Base-by-base conservation (phyloP, 2,888 invertebrate genomes). In the Agrotis exclamationis region DNA sequence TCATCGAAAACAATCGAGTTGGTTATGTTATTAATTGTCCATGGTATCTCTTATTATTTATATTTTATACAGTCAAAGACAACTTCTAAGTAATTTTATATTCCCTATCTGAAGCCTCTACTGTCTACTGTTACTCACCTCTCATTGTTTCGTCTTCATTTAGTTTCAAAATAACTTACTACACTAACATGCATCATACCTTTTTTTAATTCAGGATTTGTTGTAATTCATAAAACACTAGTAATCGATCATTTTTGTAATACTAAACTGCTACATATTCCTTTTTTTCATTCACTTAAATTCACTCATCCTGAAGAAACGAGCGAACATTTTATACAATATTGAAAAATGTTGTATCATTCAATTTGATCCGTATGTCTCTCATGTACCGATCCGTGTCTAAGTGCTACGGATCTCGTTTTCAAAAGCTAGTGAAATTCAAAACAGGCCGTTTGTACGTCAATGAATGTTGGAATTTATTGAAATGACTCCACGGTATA, bases 351-450 rank as follows among this genome's bases (percentile, higher is more conserved):
- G 67, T 74, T 83, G 69, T 53, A 63, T 20, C 44, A 57, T 63
- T 28, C n/a, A 45, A 76, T 56, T 6, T 20, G 18, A 39, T 3
- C 88, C 33, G 91, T 93, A 74, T 89, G 89, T 91, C 66, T 48
- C 24, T 39, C 51, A 85, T 75, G 86, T 85, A 92, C 83, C 91
- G 90, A 93, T 91, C 90, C 95, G 89, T 93, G 87, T 93, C 95
- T 93, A 94, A 96, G 95, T 92, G 95, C 93, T 92, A 88, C 85
- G 88, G 91, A 90, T 92, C 90, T 88, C 93, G 90, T 93, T 93
- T 90, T 91, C 92, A 89, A 95, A 94, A 93, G 93, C 90, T 92
- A 90, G 92, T 89, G 91, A 94, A 95, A 95, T 95, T 95, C 95
- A 95, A 95, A 96, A 93, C 93, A 94, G 94, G 91, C 93, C 88